Conservation (phyloP, 1,140 invertebrate genomes). For the Luehdorfia chinensis region DNA sequence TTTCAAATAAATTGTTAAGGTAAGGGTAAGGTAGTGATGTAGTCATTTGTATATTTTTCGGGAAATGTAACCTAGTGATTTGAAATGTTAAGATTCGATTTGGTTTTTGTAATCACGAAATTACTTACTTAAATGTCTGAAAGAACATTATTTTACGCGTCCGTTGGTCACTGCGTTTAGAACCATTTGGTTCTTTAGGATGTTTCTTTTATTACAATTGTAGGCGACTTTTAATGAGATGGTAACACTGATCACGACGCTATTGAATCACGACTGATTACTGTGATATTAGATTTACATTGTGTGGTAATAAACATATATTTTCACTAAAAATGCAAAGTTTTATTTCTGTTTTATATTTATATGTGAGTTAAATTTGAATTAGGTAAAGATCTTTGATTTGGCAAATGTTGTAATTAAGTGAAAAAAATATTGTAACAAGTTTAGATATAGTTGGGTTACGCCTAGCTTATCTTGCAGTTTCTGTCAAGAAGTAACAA, state of each 20-base stretch:
- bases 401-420: too few species aligned
- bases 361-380: too few species aligned
- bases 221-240: not conserved
- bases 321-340: not conserved
- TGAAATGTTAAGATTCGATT: too few species aligned
- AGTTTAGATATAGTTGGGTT: too few species aligned
- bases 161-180: not conserved
- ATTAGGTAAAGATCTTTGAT: too few species aligned
- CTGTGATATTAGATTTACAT: constrained; percentile 45
- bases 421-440: too few species aligned
- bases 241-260: constrained; percentile 3
- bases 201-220: not conserved
- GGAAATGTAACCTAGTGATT: too few species aligned
- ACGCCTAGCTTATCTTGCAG: too few species aligned
- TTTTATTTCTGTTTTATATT: not conserved
- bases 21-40: too few species aligned
- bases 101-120: constrained; percentile 2
- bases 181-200: not conserved
- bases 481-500: too few species aligned
- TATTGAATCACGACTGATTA: constrained; percentile 31
- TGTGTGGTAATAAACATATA: constrained; percentile 21
- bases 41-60: too few species aligned
- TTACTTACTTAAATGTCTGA: not conserved
- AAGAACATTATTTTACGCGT: constrained; percentile 4
- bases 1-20: too few species aligned